These are phyloP conservation scores for Dromiciops gliroides DNA, from an alignment of 2,113 vertebrate species.

Conservation along the genomic window DNA sequence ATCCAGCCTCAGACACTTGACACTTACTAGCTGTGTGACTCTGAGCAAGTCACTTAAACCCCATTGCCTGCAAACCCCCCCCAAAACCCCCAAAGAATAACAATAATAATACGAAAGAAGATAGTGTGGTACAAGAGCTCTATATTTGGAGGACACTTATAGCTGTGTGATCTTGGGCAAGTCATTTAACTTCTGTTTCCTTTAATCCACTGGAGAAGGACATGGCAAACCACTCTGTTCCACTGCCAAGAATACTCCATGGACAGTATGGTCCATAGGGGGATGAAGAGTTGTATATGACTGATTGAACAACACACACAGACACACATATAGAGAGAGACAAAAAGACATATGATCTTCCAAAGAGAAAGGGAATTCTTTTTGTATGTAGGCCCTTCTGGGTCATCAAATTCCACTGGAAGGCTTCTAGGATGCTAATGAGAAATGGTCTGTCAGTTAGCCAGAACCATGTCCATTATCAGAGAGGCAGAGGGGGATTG, in stretches of 20 bases:
- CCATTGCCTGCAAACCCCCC: too few species aligned
- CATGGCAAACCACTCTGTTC: not conserved
- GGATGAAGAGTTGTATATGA: not conserved
- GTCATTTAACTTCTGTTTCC: not conserved
- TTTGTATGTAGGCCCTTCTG: not conserved
- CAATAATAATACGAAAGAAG: too few species aligned
- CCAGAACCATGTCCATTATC: not conserved
- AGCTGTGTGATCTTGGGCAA: too few species aligned
- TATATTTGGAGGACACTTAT: too few species aligned
- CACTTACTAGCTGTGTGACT: too few species aligned
- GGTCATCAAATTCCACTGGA: too few species aligned
- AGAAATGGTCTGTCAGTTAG: not conserved
- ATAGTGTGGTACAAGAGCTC: too few species aligned
- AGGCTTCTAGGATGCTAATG: not conserved
- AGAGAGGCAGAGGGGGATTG: not conserved
- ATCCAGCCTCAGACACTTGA: too few species aligned
- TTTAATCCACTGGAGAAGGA: not conserved
- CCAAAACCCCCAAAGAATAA: too few species aligned
- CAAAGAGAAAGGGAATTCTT: not conserved
- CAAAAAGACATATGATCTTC: not conserved
- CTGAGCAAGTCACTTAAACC: too few species aligned
- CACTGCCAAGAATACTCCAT: not conserved
- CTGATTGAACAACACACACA: not conserved
- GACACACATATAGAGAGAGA: too few species aligned
- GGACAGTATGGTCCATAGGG: not conserved